These are phyloP conservation scores for Polyploca ridens DNA, from an alignment of 2,888 invertebrate species.

Conservation along the genomic window DNA sequence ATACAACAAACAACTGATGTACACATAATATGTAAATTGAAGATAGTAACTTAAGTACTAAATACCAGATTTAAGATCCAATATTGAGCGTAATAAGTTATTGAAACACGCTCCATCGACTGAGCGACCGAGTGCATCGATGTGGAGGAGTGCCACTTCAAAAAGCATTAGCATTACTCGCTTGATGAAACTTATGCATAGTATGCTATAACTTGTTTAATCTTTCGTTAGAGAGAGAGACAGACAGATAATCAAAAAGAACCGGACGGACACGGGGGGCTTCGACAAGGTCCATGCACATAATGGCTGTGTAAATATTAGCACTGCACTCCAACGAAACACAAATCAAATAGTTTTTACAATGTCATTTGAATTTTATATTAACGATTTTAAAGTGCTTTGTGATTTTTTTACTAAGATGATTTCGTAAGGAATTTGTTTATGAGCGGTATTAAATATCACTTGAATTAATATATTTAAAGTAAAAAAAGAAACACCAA, in stretches of 20 bases:
- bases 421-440: no score
- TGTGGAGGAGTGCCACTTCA: conserved; percentile 55
- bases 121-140: conserved; percentile 52
- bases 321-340: conserved; percentile 56
- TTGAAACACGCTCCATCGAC: conserved; percentile 56
- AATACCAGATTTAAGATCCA: not conserved
- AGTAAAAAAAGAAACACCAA: no score
- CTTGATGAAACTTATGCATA: conserved; percentile 56
- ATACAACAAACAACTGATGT: no score
- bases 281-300: conserved; percentile 31
- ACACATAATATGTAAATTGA: no score
- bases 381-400: conserved; percentile 22
- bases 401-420: conserved; percentile 9
- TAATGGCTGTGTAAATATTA: conserved; percentile 55
- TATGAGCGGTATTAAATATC: no score
- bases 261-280: conserved; percentile 23
- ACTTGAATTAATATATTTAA: no score
- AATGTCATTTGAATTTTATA: conserved; percentile 46
- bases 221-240: conserved; percentile 41
- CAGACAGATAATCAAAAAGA: conserved; percentile 22
- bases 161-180: conserved; percentile 68
- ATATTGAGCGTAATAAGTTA: conserved; percentile 34
- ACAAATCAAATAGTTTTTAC: conserved; percentile 51
- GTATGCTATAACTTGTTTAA: conserved; percentile 44
- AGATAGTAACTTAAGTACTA: not conserved